phyloP scores from a whole-genome alignment of 2,888 invertebrate genomes.

The Lydus trimaculatus region DNA sequence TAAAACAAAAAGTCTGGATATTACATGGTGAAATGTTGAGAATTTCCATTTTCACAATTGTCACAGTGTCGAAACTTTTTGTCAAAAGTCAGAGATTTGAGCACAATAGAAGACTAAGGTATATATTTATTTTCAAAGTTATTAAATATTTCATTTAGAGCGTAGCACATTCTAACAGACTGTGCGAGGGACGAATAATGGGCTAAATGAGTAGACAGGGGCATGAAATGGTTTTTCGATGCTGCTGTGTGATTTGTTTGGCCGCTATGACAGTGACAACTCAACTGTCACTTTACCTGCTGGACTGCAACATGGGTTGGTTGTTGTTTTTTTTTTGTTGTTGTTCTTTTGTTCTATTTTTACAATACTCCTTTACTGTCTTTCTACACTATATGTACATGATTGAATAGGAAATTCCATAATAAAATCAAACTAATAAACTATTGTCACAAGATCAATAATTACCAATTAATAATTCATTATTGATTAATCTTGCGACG shows the following conservation, averaged over 20 bases:
- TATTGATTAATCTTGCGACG: too few species aligned
- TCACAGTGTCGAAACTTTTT: not conserved
- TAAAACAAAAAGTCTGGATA: too few species aligned
- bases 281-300: constrained; percentile 31
- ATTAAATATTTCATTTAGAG: constrained; percentile 38
- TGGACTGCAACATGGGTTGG: constrained; percentile 21
- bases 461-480: too few species aligned
- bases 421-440: too few species aligned
- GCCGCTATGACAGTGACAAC: constrained; percentile 48
- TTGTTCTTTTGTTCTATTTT: not conserved
- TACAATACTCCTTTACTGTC: too few species aligned
- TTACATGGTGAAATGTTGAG: too few species aligned
- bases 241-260: constrained; percentile 55
- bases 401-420: too few species aligned
- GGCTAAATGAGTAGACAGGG: constrained; percentile 55
- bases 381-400: too few species aligned
- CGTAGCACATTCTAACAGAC: constrained; percentile 43
- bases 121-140: constrained; percentile 33
- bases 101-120: not conserved
- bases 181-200: constrained; percentile 49
- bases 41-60: not conserved
- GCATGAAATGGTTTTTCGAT: constrained; percentile 58
- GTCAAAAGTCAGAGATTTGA: not conserved
- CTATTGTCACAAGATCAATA: too few species aligned
- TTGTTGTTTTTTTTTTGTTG: not conserved